Conservation (phyloP, 2,888 invertebrate genomes). For the Chymomyza procnemis region DNA sequence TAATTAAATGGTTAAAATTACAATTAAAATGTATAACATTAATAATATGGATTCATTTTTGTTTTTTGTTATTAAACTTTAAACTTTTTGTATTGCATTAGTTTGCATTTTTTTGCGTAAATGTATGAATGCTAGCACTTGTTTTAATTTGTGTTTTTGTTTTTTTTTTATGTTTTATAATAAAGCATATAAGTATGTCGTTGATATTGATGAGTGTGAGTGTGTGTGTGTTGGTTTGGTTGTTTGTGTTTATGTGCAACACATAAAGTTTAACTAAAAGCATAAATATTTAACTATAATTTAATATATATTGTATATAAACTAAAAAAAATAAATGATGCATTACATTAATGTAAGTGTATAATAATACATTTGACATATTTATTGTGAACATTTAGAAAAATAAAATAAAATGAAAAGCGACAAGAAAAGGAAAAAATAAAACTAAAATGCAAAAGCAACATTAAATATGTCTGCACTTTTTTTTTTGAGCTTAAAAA, state of each 20-base stretch:
- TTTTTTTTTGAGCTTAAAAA: slow-evolving; percentile 3
- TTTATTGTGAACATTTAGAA: background rate
- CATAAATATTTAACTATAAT: slow-evolving; percentile 35
- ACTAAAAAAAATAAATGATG: slow-evolving; percentile 39
- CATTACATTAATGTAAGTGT: background rate
- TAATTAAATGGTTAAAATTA: slow-evolving; percentile 63
- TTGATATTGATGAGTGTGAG: slow-evolving; percentile 61
- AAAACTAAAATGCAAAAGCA: background rate
- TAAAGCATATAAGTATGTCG: slow-evolving; percentile 60
- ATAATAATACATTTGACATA: background rate
- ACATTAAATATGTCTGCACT: slow-evolving; percentile 20
- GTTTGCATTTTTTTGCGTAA: slow-evolving; percentile 28
- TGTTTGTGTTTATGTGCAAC: slow-evolving; percentile 43
- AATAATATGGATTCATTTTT: slow-evolving; percentile 57
- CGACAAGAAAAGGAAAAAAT: slow-evolving; percentile 11
- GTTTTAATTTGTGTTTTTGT: slow-evolving; percentile 26
- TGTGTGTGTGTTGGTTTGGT: too few relatives aligned
- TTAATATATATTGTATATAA: slow-evolving; percentile 46
- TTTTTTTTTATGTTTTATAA: slow-evolving; percentile 18
- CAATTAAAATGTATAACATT: slow-evolving; percentile 56
- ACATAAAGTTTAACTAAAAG: slow-evolving; percentile 59
- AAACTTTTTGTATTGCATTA: slow-evolving; percentile 41
- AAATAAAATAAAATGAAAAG: slow-evolving; percentile 20
- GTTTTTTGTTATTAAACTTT: slow-evolving; percentile 20
- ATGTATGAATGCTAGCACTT: slow-evolving; percentile 46